phyloP scores from a whole-genome alignment of 2,797 vertebrate species.

The Lepus oiostolus region DNA sequence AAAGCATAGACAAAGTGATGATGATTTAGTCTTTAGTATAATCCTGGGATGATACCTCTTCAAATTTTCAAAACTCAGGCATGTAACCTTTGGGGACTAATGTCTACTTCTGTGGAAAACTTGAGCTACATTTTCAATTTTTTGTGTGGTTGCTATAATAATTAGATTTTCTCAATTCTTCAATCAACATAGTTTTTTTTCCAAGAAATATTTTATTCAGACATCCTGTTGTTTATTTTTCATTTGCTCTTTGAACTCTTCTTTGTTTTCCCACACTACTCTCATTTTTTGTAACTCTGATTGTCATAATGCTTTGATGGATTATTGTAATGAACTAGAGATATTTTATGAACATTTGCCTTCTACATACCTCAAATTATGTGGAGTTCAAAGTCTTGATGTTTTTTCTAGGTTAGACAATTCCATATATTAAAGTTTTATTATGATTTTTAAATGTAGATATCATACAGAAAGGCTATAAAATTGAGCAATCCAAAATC shows the following conservation, averaged over 20 bases:
- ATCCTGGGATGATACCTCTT: not conserved
- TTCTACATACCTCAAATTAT: not conserved
- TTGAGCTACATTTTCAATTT: not conserved
- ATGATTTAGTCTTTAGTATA: not conserved
- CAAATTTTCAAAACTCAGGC: not conserved
- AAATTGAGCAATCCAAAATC: not conserved
- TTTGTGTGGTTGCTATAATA: not conserved
- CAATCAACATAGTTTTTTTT: not conserved
- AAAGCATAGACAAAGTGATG: not conserved
- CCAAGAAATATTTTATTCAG: not conserved
- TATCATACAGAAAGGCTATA: not conserved
- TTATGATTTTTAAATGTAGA: too few species aligned
- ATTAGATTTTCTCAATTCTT: not conserved
- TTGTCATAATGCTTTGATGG: not conserved
- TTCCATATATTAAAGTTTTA: not conserved
- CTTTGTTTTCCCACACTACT: not conserved
- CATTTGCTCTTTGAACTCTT: not conserved
- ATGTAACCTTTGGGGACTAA: not conserved
- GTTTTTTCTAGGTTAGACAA: not conserved
- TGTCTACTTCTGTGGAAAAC: not conserved
- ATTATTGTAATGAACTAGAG: not conserved
- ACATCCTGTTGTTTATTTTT: not conserved
- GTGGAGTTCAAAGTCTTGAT: not conserved
- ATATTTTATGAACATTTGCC: slow-evolving; percentile 2
- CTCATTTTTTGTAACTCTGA: not conserved